These are phyloP conservation scores for Ophion obscuratus DNA, from an alignment of 2,888 invertebrate species.

Conservation along the genomic window DNA sequence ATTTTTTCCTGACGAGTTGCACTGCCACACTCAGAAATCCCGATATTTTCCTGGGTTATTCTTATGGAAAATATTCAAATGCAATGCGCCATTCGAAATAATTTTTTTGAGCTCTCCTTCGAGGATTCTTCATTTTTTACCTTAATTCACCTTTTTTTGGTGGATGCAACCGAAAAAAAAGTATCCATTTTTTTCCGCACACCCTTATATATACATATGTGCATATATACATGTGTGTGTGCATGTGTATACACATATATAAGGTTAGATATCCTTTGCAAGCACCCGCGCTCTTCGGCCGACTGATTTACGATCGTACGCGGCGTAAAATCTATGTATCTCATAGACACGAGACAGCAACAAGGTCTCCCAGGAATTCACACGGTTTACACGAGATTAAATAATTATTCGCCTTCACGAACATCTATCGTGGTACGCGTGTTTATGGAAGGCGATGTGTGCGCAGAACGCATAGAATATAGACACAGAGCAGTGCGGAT, in stretches of 20 bases:
- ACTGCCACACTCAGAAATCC: too few relatives aligned
- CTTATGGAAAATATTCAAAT: too few relatives aligned
- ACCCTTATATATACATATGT: background rate
- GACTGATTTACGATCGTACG: conserved; percentile 76
- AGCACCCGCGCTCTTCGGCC: conserved; percentile 24
- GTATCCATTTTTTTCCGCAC: too few relatives aligned
- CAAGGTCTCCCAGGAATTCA: conserved; percentile 39
- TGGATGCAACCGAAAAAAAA: too few relatives aligned
- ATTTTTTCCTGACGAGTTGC: too few relatives aligned
- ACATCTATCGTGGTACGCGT: conserved; percentile 76
- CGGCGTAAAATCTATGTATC: conserved; percentile 73
- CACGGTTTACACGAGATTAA: conserved; percentile 73
- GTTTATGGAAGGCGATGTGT: conserved; percentile 45
- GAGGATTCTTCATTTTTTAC: too few relatives aligned
- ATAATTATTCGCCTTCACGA: conserved; percentile 80
- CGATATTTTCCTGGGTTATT: too few relatives aligned
- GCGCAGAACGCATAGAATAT: background rate
- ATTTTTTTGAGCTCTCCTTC: too few relatives aligned
- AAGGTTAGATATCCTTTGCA: background rate
- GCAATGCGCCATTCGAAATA: too few relatives aligned
- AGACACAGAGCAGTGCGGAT: conserved; percentile 27
- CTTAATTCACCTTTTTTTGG: too few relatives aligned
- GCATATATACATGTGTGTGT: background rate
- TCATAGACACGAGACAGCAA: conserved; percentile 67
- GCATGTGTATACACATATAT: background rate